Evolutionary conservation across 2,113 vertebrate genomes (phyloP), one percentile per base, ranked within the genome.

Genomic region (Callochromis pleurospilus): DNA sequence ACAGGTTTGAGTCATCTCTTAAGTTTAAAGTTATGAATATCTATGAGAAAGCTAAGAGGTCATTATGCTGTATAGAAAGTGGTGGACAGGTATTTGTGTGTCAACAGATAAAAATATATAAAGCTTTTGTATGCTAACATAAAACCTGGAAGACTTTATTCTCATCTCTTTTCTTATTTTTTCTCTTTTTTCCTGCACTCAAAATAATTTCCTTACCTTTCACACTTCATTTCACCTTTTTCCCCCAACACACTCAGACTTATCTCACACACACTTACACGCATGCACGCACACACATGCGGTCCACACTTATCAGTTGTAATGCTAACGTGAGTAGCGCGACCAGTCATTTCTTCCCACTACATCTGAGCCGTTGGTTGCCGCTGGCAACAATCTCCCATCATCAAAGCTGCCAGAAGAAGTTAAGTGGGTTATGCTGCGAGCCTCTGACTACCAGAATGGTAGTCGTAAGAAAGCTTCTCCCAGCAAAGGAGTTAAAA

Each of bases 371-470:
- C 45, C 9, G 53, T 70, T 81, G 62, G 81, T 86, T 86, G 90
- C 90, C 80, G 45, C 62, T 79, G 80, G 92, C 90, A 91, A 91
- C 92, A 83, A 80, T 90, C 90, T 93, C 65, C 17, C 58, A 60
- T 88, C 77, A 88, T 88, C 84, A 87, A 45, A 89, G 91, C 89
- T 12, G 51, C 85, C 29, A 80, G 53, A 58, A 51, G 79, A 82
- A 88, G 82, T 80, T 77, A 94, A 89, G 82, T 81, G 87, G 83
- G 88, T 89, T 81, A 85, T 13, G 3, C 79, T 83, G 83, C 80
- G 51, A 86, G 47, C 38, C 26, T 73, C 81, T 55, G 79, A 83
- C 33, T 82, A 53, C 21, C 73, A 56, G 26, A 19, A 33, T 12
- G 15, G 36, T 47, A 40, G 40, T 88, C 62, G 9, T 1, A 82